These are phyloP conservation scores for Drosophila nigromelanica DNA, from an alignment of 1,140 invertebrate species.

Conservation along the genomic window DNA sequence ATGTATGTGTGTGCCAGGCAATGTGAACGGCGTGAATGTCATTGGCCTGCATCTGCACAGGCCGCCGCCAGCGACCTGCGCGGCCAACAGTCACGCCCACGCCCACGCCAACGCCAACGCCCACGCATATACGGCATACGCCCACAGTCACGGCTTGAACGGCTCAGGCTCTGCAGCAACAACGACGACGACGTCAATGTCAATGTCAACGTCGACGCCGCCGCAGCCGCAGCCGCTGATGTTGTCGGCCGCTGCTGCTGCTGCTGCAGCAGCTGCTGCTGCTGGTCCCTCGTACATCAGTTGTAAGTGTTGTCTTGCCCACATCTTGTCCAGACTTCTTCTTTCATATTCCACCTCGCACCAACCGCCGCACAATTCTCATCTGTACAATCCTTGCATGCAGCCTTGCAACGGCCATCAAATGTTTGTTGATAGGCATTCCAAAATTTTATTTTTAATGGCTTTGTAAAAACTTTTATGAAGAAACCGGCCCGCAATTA, in stretches of 20 bases:
- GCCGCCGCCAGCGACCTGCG: slow-evolving; percentile 40
- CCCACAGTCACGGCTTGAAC: slow-evolving; percentile 16
- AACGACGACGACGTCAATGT: slow-evolving; percentile 36
- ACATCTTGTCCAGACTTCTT: slow-evolving; percentile 12
- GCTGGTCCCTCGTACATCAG: slow-evolving; percentile 71
- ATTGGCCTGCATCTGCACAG: slow-evolving; percentile 87
- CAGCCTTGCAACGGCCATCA: slow-evolving; percentile 38
- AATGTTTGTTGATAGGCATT: slow-evolving; percentile 30
- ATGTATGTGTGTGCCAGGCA: slow-evolving; percentile 83
- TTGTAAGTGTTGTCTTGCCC: slow-evolving; percentile 75
- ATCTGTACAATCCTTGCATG: slow-evolving; percentile 8
- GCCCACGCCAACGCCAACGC: slow-evolving; percentile 37
- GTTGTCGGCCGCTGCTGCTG: slow-evolving; percentile 35
- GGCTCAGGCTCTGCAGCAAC: slow-evolving; percentile 9
- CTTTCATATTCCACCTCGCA: slow-evolving; percentile 2
- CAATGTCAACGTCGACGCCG: slow-evolving; percentile 42
- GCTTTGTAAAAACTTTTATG: slow-evolving; percentile 41
- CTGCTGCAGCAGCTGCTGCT: slow-evolving; percentile 29
- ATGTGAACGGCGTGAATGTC: slow-evolving; percentile 88
- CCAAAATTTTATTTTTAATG: slow-evolving; percentile 34
- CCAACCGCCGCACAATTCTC: not conserved
- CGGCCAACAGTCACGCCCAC: slow-evolving; percentile 75
- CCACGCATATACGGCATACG: slow-evolving; percentile 24
- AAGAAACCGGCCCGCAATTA: slow-evolving; percentile 30
- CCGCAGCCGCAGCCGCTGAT: slow-evolving; percentile 28